Conservation (phyloP, 2,113 vertebrate species). For the Ptilorrhoa leucosticta region DNA sequence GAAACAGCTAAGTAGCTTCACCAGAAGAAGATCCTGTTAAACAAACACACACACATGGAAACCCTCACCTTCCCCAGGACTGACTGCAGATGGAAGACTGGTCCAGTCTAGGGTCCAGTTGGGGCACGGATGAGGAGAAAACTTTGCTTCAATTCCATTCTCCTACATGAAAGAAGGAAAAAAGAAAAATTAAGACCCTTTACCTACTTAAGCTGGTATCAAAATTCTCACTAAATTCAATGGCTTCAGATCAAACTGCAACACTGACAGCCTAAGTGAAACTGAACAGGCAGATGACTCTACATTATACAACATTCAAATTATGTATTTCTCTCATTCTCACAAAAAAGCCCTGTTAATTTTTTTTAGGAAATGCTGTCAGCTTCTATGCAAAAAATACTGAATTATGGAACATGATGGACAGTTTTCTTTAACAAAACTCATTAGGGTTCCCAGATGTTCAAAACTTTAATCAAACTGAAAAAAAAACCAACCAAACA, state of each 20-base stretch:
- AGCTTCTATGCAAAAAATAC: not conserved
- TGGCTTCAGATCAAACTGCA: not conserved
- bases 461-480: not conserved
- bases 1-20: not conserved
- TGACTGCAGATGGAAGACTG: conserved; percentile 84
- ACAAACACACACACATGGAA: not conserved
- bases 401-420: not conserved
- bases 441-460: not conserved
- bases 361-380: not conserved
- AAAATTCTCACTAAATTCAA: not conserved
- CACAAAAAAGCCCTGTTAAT: not conserved
- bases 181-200: not conserved
- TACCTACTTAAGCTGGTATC: not conserved
- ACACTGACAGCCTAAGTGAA: not conserved
- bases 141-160: conserved; percentile 83
- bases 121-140: conserved; percentile 86
- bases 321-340: not conserved
- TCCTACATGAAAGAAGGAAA: conserved; percentile 68
- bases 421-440: not conserved
- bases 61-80: conserved; percentile 87
- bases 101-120: conserved; percentile 87
- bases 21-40: not conserved
- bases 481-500: not conserved
- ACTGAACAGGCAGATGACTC: not conserved
- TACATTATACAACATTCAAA: not conserved